Base-by-base conservation (phyloP, 2,113 vertebrate species). In the Myanophis thanlyinensis region DNA sequence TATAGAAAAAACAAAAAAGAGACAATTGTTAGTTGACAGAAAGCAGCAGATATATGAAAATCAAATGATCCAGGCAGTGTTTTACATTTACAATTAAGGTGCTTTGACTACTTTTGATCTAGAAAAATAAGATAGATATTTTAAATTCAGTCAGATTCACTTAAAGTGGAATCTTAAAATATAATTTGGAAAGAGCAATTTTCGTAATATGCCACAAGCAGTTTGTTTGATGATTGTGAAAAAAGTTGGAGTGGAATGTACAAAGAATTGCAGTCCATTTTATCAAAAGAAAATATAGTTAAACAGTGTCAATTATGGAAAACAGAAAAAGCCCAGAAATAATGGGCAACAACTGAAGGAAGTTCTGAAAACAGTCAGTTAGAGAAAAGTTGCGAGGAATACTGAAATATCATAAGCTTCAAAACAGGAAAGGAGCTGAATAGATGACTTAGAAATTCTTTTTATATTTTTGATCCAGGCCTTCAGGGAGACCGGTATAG, bases 341-440 rank as follows among this genome's bases (percentile, higher is more conserved):
- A 89, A 85, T 30, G 44, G 52, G 22, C 84, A 56, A 22, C 30
- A 40, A 85, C 67, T 59, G 30, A 86, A 47, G 6, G 20, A 54
- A 73, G 51, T 27, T 54, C 49, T 46, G 46, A 87, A 89, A 92
- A 59, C 35, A 44, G 4, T 22, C 47, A 85, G 62, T 15, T 92
- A 51, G 47, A 35, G 54, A 80, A 92, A 89, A 13, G 46, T 59
- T 73, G 35, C 48, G 52, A 13, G 44, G 91, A 88, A 88, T 51
- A 88, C 67, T 40, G 91, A 52, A 92, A 88, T 92, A 44, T 88
- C 47, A 47, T 44, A 84, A 35, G 51, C 84, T 89, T 89, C 51
- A 89, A 92, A 92, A 89, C 73, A 89, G 88, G 92, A 89, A 89
- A 85, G 30, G 51, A 85, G 49, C 27, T 89, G 27, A 89, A 84